These are phyloP conservation scores for Cerastoderma edule DNA, from an alignment of 2,888 invertebrate genomes.

Conservation along the genomic window DNA sequence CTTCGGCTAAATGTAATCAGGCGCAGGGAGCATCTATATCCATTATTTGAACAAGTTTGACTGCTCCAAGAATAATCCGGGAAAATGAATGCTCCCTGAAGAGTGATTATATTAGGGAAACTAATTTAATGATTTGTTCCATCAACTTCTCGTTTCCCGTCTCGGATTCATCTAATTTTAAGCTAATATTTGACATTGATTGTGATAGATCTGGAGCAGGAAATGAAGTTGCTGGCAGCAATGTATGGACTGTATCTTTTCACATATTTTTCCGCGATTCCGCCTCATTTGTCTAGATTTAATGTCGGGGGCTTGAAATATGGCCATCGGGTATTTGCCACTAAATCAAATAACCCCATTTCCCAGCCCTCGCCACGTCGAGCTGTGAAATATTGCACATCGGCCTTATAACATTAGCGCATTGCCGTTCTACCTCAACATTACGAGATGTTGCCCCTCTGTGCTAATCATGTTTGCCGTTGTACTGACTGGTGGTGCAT, in stretches of 20 bases:
- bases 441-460: too few relatives aligned
- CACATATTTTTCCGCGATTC: conserved; percentile 53
- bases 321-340: conserved; percentile 36
- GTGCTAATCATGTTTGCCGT: too few relatives aligned
- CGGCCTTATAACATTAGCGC: conserved; percentile 23
- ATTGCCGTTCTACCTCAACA: conserved; percentile 17
- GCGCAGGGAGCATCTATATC: conserved; percentile 32
- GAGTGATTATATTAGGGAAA: conserved; percentile 56
- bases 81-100: conserved; percentile 46
- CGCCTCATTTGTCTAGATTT: conserved; percentile 39
- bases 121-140: conserved; percentile 57
- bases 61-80: conserved; percentile 41
- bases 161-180: conserved; percentile 56
- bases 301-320: conserved; percentile 35
- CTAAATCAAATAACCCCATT: conserved; percentile 22
- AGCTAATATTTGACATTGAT: conserved; percentile 60
- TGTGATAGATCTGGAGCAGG: conserved; percentile 50
- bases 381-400: conserved; percentile 24
- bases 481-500: too few relatives aligned
- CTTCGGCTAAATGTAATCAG: conserved; percentile 34
- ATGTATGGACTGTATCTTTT: conserved; percentile 54
- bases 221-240: conserved; percentile 54
- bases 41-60: conserved; percentile 48
- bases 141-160: conserved; percentile 59
- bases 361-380: conserved; percentile 17